These are phyloP conservation scores for Epinotia ramella DNA, from an alignment of 2,888 invertebrate species.

Conservation along the genomic window DNA sequence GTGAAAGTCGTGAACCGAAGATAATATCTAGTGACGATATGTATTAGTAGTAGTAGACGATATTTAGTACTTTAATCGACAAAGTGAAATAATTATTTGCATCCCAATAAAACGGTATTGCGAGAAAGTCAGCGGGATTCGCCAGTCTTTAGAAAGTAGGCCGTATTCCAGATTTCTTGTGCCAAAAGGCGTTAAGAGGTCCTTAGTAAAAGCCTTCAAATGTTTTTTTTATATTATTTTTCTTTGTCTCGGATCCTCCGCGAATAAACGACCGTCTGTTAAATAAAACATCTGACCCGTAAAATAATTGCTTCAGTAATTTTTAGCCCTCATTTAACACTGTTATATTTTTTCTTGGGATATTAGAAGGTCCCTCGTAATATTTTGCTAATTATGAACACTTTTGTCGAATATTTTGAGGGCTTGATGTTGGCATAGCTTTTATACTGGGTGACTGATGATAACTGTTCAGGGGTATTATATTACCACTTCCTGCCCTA, in stretches of 20 bases:
- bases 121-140: background rate
- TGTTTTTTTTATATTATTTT: constrained; percentile 73
- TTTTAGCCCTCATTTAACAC: constrained; percentile 70
- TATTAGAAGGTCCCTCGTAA: constrained; percentile 11
- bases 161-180: constrained; percentile 63
- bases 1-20: too few relatives aligned
- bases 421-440: background rate
- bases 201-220: constrained; percentile 68
- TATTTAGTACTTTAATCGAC: too few relatives aligned
- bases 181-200: constrained; percentile 69
- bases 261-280: constrained; percentile 61
- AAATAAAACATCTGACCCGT: constrained; percentile 75
- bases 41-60: too few relatives aligned
- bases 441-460: background rate
- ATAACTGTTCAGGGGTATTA: background rate
- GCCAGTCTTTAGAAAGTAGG: constrained; percentile 68
- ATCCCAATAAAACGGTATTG: background rate
- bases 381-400: constrained; percentile 30
- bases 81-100: background rate
- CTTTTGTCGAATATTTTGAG: background rate
- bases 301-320: constrained; percentile 76
- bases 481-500: background rate
- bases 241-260: constrained; percentile 68
- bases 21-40: too few relatives aligned
- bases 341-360: constrained; percentile 58